Evolutionary conservation across 1,140 invertebrate genomes (phyloP).

Genomic region (Hycleus phaleratus): DNA sequence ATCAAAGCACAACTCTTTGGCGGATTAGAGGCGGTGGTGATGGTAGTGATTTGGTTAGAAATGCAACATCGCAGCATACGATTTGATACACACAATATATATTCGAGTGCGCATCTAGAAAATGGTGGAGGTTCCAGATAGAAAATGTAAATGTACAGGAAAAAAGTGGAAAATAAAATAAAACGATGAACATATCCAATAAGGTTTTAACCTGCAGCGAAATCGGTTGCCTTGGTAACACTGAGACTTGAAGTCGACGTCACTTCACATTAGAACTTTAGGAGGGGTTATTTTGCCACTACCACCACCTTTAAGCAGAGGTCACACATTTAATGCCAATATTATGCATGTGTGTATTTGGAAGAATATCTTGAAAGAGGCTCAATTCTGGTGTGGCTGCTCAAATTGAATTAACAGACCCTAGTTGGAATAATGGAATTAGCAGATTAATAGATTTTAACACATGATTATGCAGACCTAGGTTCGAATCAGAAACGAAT

Average conservation of each 20-base stretch:
- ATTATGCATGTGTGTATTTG: not conserved
- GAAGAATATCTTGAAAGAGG: not conserved
- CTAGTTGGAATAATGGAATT: no score
- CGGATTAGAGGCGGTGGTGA: not conserved
- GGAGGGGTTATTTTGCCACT: constrained; percentile 4
- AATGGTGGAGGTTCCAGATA: constrained; percentile 33
- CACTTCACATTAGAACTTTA: constrained; percentile 29
- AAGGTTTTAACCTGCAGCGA: constrained; percentile 39
- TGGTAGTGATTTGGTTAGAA: not conserved
- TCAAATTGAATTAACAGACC: no score
- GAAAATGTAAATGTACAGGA: constrained; percentile 33
- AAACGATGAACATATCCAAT: constrained; percentile 40
- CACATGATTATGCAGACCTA: no score
- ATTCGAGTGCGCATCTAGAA: constrained; percentile 24
- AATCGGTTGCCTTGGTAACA: constrained; percentile 34
- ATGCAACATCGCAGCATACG: constrained; percentile 3
- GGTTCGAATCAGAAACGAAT: no score
- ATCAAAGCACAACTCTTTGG: no score
- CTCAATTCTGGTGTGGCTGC: no score
- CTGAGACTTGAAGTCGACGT: constrained; percentile 24
- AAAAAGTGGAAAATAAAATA: constrained; percentile 37
- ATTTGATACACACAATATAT: constrained; percentile 21
- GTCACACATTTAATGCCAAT: constrained; percentile 14
- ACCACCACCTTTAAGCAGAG: not conserved
- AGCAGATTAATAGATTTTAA: no score